These are phyloP conservation scores for Syngnathus typhle DNA, from an alignment of 2,113 vertebrate species.

Conservation along the genomic window DNA sequence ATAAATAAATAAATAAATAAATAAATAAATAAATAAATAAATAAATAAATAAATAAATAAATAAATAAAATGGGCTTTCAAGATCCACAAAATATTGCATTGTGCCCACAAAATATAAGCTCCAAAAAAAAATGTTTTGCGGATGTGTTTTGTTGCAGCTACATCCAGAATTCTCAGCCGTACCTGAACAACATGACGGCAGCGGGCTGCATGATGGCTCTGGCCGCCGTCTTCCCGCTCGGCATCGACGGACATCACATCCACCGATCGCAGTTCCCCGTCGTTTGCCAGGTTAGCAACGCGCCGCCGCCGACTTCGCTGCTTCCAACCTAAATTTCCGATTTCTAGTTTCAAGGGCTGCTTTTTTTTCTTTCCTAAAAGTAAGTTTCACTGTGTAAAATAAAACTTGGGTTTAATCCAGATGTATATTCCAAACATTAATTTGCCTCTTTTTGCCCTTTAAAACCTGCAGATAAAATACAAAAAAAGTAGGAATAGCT, in stretches of 20 bases:
- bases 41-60: too few relatives aligned
- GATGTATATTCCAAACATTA: not conserved
- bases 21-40: too few relatives aligned
- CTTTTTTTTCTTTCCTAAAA: not conserved
- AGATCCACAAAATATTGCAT: too few relatives aligned
- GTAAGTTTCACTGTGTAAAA: not conserved
- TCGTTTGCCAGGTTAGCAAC: constrained; percentile 85
- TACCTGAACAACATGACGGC: constrained; percentile 95
- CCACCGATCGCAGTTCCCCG: constrained; percentile 77
- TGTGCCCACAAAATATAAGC: too few relatives aligned
- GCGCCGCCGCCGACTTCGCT: not conserved
- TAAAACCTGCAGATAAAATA: not conserved
- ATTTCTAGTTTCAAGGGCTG: not conserved
- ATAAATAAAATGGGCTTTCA: not conserved
- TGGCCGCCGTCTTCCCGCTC: constrained; percentile 86
- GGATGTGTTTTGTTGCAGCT: constrained; percentile 62
- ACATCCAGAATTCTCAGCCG: constrained; percentile 96
- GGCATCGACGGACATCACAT: constrained; percentile 89
- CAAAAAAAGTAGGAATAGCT: not conserved
- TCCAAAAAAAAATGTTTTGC: too few relatives aligned
- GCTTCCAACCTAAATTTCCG: not conserved
- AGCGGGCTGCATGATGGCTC: constrained; percentile 86
- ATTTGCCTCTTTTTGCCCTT: not conserved
- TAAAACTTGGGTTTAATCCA: not conserved
- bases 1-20: too few relatives aligned